Percentiles rank a stretch among this genome's conserved stretches.
phyloP scores from a whole-genome alignment of 2,797 vertebrate species.

The Pseudochaenichthys georgianus region DNA sequence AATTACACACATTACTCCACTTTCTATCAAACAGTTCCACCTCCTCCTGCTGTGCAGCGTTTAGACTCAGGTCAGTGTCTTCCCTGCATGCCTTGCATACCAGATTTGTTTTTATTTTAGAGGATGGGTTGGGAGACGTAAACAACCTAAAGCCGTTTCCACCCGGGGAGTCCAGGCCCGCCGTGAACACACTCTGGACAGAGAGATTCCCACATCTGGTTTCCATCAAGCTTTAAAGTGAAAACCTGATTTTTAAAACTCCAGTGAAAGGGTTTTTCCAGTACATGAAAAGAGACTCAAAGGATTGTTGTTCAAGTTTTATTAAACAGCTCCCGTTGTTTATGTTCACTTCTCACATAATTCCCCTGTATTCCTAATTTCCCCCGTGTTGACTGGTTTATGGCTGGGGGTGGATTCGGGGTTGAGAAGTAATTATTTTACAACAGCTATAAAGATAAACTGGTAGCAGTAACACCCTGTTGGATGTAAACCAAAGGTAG shows the following conservation, averaged over 20 bases:
- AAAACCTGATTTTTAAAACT: slow-evolving; percentile 51
- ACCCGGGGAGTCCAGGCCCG: slow-evolving; percentile 11
- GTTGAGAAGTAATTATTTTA: slow-evolving; percentile 60
- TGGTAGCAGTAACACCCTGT: slow-evolving; percentile 17
- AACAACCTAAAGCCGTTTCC: slow-evolving; percentile 28
- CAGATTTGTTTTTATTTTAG: background rate
- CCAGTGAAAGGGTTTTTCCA: slow-evolving; percentile 22
- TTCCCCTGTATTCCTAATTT: background rate
- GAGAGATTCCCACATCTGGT: slow-evolving; percentile 74
- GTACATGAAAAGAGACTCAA: slow-evolving; percentile 31
- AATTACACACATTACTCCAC: background rate
- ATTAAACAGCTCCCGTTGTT: slow-evolving; percentile 30
- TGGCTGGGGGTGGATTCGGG: slow-evolving; percentile 2
- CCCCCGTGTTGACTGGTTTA: slow-evolving; percentile 5
- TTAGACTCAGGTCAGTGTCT: slow-evolving; percentile 16
- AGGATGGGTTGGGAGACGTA: slow-evolving; percentile 5
- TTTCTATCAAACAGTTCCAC: background rate
- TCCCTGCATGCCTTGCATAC: slow-evolving; percentile 29
- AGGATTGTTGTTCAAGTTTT: slow-evolving; percentile 17
- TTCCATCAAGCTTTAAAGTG: slow-evolving; percentile 53
- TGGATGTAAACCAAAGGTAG: slow-evolving; percentile 55
- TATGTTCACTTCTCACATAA: slow-evolving; percentile 2
- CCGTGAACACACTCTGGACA: slow-evolving; percentile 41
- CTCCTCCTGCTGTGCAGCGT: slow-evolving; percentile 2
- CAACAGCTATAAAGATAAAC: slow-evolving; percentile 61